phyloP scores from a whole-genome alignment of 2,888 invertebrate genomes.

The Tetragonisca angustula region DNA sequence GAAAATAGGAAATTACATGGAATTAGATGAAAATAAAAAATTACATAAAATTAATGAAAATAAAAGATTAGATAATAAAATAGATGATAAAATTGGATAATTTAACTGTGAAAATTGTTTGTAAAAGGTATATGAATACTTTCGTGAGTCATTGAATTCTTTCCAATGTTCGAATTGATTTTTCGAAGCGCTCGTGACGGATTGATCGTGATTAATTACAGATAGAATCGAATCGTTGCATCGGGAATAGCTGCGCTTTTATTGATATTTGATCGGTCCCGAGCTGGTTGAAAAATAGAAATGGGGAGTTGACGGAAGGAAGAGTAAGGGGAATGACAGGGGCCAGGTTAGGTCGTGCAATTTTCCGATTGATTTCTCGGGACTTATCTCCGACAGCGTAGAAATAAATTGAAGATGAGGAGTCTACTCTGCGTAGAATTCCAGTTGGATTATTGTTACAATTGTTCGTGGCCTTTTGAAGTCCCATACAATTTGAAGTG shows the following conservation, averaged over 20 bases:
- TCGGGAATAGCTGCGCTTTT: constrained; percentile 8
- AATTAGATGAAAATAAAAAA: too few relatives aligned
- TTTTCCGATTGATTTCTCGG: constrained; percentile 22
- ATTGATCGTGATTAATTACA: constrained; percentile 16
- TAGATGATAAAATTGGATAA: too few relatives aligned
- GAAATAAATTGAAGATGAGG: not conserved
- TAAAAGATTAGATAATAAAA: too few relatives aligned
- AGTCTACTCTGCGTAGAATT: not conserved
- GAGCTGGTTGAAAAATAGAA: constrained; percentile 12
- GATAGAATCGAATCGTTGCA: not conserved
- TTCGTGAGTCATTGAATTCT: too few relatives aligned
- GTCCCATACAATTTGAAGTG: not conserved
- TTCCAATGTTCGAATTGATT: constrained; percentile 10
- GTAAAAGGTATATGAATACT: too few relatives aligned
- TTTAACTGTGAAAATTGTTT: too few relatives aligned
- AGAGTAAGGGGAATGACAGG: too few relatives aligned
- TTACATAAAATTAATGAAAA: too few relatives aligned
- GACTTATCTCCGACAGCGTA: constrained; percentile 18
- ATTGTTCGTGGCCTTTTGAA: not conserved
- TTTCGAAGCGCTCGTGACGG: constrained; percentile 7
- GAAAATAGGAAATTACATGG: too few relatives aligned
- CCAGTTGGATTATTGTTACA: not conserved
- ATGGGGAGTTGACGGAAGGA: constrained; percentile 3
- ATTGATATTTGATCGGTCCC: constrained; percentile 32
- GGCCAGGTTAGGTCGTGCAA: not conserved